Evolutionary conservation across 1,140 invertebrate species (phyloP), one percentile per base, ranked within the genome.

Genomic region (Phocides pigmalion): DNA sequence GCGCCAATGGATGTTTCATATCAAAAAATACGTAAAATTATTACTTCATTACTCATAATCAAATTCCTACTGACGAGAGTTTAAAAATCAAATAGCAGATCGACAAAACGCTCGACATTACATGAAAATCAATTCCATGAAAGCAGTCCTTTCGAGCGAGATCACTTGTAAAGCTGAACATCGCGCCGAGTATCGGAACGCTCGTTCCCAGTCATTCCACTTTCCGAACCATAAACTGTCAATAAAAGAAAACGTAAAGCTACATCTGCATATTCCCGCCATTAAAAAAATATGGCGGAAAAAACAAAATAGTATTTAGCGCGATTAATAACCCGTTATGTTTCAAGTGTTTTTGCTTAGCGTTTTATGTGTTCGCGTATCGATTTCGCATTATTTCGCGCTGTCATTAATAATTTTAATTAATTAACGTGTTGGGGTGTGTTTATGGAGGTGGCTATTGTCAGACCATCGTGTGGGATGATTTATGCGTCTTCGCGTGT

Each of bases 221-320:
- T 88, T 89, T 89, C 87, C 87, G 74, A 85, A 85, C 78, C 82
- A 89, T 89, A 89, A 89, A 89, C 76, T 89, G 82, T 87, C 87
- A 81, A 87, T 87, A 87, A 87, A 87, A 84, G 75, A 77, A 86
- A 81, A 79, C 81, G 69, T 77, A 75, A 79, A 81, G 74, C 79
- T 68, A 68, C 72, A 89, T 89, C 77, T 88, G 85, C 85, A 89
- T 89, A 87, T 87, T 88, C 72, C 65, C 58, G 82, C 77, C 74
- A 76, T 89, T 87, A 86, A 86, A 82, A 72, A 74, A 73, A 61
- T 59, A 65, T 59, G 62, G 66, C 66, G 72, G 65, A 78, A 78
- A 79, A 81, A 74, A 70, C 65, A 4, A 81, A 79, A 76, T 74
- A 81, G 72, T 77, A 78, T 79, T 81, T 81, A 79, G 74, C 71